Conservation (phyloP, 2,113 vertebrate species). For the Phaetusa simplex region DNA sequence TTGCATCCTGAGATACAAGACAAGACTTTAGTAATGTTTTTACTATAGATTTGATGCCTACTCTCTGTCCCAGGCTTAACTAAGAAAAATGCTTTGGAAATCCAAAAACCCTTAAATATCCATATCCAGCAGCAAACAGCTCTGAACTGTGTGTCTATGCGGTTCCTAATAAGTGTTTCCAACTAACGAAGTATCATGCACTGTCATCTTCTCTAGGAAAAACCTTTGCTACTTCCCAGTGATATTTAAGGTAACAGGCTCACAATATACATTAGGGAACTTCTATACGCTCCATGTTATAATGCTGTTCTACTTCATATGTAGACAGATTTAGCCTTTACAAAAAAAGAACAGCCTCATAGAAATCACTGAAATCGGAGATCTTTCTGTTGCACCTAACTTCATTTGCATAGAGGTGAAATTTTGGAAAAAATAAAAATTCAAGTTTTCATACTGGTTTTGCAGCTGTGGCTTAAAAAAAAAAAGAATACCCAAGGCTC, state of each 20-base stretch:
- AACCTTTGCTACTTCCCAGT: background rate
- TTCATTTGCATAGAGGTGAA: background rate
- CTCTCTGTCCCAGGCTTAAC: background rate
- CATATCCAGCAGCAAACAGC: background rate
- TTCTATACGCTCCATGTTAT: background rate
- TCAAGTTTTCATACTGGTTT: background rate
- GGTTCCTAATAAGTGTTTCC: background rate
- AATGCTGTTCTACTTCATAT: background rate
- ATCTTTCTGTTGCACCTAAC: background rate
- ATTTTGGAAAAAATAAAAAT: background rate
- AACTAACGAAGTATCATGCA: background rate
- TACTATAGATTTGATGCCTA: background rate
- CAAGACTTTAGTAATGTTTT: background rate
- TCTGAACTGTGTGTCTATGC: background rate
- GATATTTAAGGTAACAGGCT: background rate
- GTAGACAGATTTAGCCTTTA: background rate
- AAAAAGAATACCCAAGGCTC: background rate
- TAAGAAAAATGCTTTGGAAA: background rate
- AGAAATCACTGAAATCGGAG: background rate
- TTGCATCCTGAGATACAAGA: background rate
- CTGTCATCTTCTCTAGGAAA: background rate
- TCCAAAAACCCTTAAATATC: background rate
- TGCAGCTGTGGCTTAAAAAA: background rate
- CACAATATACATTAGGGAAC: background rate
- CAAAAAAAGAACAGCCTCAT: background rate